A percentile compares a stretch with the other conserved stretches of the same genome.
These are phyloP conservation scores for Pemphigus obesinymphae DNA, from an alignment of 1,140 invertebrate genomes.

Conservation along the genomic window DNA sequence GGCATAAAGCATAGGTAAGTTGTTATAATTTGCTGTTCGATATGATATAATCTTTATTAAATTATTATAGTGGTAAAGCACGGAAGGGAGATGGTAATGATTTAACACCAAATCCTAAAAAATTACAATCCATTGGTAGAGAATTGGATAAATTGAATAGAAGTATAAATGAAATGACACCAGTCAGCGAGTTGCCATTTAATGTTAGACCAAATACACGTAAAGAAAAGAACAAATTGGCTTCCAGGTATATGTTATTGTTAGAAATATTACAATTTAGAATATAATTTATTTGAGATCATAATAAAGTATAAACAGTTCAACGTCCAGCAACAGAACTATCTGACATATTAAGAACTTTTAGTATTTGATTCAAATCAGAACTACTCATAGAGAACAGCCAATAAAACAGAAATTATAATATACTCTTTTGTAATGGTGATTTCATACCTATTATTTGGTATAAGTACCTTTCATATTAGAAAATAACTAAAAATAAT, in stretches of 20 bases:
- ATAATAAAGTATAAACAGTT: too few relatives aligned
- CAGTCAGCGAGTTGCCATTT: constrained; percentile 86
- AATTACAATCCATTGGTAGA: constrained; percentile 82
- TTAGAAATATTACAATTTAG: background rate
- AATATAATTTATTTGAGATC: background rate
- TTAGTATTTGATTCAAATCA: too few relatives aligned
- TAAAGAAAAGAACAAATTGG: constrained; percentile 97
- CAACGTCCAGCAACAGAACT: too few relatives aligned
- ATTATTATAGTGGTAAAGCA: constrained; percentile 74
- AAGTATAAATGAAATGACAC: constrained; percentile 92
- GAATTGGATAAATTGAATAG: constrained; percentile 80
- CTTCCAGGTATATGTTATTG: constrained; percentile 62
- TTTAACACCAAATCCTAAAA: constrained; percentile 88
- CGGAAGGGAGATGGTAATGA: constrained; percentile 97
- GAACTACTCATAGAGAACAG: too few relatives aligned
- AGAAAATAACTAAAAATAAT: background rate
- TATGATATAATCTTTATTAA: constrained; percentile 42
- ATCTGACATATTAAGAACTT: too few relatives aligned
- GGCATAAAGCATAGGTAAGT: constrained; percentile 81
- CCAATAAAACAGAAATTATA: too few relatives aligned
- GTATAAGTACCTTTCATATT: background rate
- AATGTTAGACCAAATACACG: constrained; percentile 82
- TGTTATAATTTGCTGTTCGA: background rate
- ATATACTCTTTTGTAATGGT: too few relatives aligned
- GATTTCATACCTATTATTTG: too few relatives aligned